These are phyloP conservation scores for Trileptium ribeirensis DNA, from an alignment of 2,888 invertebrate species.

Conservation along the genomic window DNA sequence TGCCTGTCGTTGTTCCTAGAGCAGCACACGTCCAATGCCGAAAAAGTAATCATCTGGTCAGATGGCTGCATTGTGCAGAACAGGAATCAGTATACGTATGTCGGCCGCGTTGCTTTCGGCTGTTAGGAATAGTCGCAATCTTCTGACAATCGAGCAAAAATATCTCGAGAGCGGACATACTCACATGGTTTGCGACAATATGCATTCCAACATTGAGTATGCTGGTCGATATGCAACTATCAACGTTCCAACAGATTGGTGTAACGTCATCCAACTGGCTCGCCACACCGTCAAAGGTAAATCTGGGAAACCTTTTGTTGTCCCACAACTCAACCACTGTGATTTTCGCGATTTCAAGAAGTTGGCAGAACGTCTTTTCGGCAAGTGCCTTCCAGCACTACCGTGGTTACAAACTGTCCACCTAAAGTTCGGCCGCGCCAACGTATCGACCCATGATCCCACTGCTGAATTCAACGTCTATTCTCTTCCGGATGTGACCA, in stretches of 20 bases:
- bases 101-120: no score
- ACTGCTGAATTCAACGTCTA: neutral
- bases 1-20: no score
- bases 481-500: no score
- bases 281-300: no score
- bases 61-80: no score
- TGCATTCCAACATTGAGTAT: neutral
- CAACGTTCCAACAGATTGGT: neutral
- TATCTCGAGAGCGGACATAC: no score
- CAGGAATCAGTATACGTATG: no score
- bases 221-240: neutral
- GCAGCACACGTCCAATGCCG: no score
- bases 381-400: neutral
- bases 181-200: no score
- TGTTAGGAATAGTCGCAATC: no score
- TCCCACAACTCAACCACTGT: neutral
- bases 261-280: neutral
- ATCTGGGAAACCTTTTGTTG: no score
- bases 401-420: neutral
- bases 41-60: neutral
- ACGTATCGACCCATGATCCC: neutral
- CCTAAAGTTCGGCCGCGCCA: neutral
- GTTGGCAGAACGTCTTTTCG: neutral
- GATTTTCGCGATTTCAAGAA: neutral
- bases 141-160: no score